Evolutionary conservation across 2,113 vertebrate species (phyloP).

Genomic region (Mola mola): DNA sequence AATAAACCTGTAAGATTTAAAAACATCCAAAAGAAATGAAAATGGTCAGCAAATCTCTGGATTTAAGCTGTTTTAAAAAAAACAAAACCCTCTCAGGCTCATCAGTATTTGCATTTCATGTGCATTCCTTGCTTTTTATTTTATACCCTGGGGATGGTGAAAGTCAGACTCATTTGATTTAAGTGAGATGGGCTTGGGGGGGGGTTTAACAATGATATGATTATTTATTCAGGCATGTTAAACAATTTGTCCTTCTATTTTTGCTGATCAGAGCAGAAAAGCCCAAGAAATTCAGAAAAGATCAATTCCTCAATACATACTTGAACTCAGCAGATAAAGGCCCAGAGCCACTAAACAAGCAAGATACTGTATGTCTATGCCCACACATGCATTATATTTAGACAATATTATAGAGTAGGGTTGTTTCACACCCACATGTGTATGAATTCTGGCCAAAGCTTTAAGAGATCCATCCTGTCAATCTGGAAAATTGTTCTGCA

Average conservation of each 20-base stretch:
- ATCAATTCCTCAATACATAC: conserved; percentile 97
- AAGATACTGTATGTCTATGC: conserved; percentile 41
- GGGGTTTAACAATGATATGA: conserved; percentile 60
- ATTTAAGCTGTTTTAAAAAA: conserved; percentile 4
- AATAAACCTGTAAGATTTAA: conserved; percentile 34
- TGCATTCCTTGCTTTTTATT: conserved; percentile 34
- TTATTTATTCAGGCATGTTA: conserved; percentile 84
- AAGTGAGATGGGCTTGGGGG: conserved; percentile 23
- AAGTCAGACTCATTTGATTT: conserved; percentile 61
- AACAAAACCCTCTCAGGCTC: too few species aligned
- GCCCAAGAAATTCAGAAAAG: conserved; percentile 92
- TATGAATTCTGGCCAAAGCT: conserved; percentile 30
- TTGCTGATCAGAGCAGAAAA: conserved; percentile 96
- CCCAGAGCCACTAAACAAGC: conserved; percentile 38
- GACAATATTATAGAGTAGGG: neutral
- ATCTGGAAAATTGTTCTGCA: conserved; percentile 68
- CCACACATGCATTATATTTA: conserved; percentile 45
- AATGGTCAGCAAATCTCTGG: conserved; percentile 9
- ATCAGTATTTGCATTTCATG: conserved; percentile 35
- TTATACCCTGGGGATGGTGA: conserved; percentile 47
- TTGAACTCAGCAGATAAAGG: conserved; percentile 92
- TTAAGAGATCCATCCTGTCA: conserved; percentile 65
- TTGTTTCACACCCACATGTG: conserved; percentile 1
- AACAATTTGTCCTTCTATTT: conserved; percentile 88
- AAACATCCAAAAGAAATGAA: conserved; percentile 6